Base-by-base conservation (phyloP, 2,888 invertebrate genomes). In the Hoplodrina ambigua region DNA sequence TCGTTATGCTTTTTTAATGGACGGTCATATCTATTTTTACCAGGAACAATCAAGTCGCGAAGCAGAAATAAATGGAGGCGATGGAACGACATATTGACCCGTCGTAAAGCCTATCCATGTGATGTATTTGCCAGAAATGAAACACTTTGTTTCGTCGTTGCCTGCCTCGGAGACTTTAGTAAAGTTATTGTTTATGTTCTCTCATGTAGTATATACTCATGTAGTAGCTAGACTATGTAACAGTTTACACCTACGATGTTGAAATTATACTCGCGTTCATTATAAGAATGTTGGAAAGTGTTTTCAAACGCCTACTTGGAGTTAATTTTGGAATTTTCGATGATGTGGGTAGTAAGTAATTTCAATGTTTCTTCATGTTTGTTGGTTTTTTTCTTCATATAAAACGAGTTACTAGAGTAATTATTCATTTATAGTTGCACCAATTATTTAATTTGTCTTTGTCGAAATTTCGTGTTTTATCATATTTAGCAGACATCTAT, bases 91-190 rank as follows among this genome's bases (percentile, higher is more conserved):
- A 30, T 60, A 72, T 69, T 63, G 72, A 62, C 66, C 50, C 50
- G 72, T 64, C 63, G 17, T 15, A 52, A 55, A 69, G 54, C 55
- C 54, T 59, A 46, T 72, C 55, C 33, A 7, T 63, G 53, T 78
- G 66, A 80, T 69, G 59, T 56, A 54, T 79, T 62, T 56, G 13
- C 13, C 25, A 72, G 72, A 72, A 80, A 68, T 71, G n/a, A 71
- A 67, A 68, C 53, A 70, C 65, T 74, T 75, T 60, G 69, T 75
- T 77, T 66, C 62, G 53, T 37, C 11, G 4, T 46, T 46, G 44
- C 54, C 41, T 53, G 56, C 11, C 37, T 30, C 25, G 44, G 52
- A 66, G 17, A 56, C 69, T 59, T 70, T 56, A 50, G 19, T 30
- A 64, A 66, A 58, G 53, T 63, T 73, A 57, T 75, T 69, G 71